Evolutionary conservation across 92 coral and sea anemone genomes (phyloP), one percentile per base, ranked within the genome.

Genomic region (Palythoa grandis): DNA sequence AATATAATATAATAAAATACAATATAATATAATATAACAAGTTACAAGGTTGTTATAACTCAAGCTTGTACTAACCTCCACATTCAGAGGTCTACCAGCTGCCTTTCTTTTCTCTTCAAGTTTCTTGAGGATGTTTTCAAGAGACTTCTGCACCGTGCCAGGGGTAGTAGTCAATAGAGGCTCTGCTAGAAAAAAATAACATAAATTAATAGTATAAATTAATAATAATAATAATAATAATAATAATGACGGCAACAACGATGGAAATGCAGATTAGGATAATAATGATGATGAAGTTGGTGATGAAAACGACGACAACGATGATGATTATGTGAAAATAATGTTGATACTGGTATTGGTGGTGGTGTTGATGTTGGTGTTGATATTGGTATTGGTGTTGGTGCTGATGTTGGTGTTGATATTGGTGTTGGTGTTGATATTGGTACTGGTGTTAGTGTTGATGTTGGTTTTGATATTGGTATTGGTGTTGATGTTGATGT

Each of bases 101-200:
- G 93, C 89, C 37, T 79, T 89, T 66, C 99, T 88, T 86, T 96
- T 96, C 35, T 96, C 98, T 52, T 95, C 89, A 39, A 96, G 89
- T 69, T 92, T 93, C 63, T 83, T 88, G 57, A 96, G 95, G 78
- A 92, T 90, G 77, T 70, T 89, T 20, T 96, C 90, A 82, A 95
- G 88, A 9, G 99, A 96, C 76, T 95, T 97, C 39, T 96, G 95
- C 5, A 96, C 98, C 6, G 95, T 86, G 38, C 85, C 82, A 3
- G 99, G 99, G n/a, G 98, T 83, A 39, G 94, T 96, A 20, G 99
- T 95, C 77, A 96, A 84, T 25, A 96, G 90, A 3, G 95, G 87
- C 78, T 96, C 99, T 24, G 39, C 91, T 83, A 38, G 8, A 79
- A 79, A 78, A n/a, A n/a, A n/a, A n/a, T n/a, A n/a, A n/a, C n/a